phyloP scores from a whole-genome alignment of 2,113 vertebrate species.

The Psittacula cyanocephala region DNA sequence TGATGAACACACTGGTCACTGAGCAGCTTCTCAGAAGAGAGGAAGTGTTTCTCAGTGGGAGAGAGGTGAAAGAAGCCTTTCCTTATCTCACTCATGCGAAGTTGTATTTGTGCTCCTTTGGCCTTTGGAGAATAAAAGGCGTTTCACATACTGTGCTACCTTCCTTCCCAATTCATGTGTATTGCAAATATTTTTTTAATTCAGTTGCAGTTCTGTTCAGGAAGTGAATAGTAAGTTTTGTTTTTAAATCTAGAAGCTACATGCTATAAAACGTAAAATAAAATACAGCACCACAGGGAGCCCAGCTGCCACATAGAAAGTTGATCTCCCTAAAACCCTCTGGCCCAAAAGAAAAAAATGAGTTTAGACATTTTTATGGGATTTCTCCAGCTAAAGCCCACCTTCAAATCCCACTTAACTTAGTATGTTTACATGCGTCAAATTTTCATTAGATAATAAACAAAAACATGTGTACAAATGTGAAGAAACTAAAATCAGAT shows the following conservation, averaged over 20 bases:
- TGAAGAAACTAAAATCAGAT: constrained; percentile 48
- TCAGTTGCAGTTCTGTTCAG: constrained; percentile 31
- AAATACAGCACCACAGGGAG: constrained; percentile 42
- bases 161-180: neutral
- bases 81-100: neutral
- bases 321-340: constrained; percentile 42
- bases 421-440: constrained; percentile 33
- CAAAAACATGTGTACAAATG: constrained; percentile 46
- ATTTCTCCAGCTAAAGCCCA: constrained; percentile 32
- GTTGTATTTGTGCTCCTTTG: neutral
- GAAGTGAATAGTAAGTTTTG: constrained; percentile 30
- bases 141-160: neutral
- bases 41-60: neutral
- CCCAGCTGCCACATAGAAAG: constrained; percentile 48
- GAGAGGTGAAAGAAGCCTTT: neutral
- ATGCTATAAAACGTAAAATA: constrained; percentile 52
- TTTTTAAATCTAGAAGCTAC: constrained; percentile 56
- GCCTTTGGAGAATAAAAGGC: neutral
- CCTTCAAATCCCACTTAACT: constrained; percentile 24
- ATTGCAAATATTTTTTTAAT: constrained; percentile 33
- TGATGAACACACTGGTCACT: neutral
- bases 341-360: constrained; percentile 18
- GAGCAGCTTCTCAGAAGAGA: neutral
- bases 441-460: constrained; percentile 55
- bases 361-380: constrained; percentile 40